phyloP scores from a whole-genome alignment of 2,797 vertebrate genomes.

The Gastrophryne carolinensis region DNA sequence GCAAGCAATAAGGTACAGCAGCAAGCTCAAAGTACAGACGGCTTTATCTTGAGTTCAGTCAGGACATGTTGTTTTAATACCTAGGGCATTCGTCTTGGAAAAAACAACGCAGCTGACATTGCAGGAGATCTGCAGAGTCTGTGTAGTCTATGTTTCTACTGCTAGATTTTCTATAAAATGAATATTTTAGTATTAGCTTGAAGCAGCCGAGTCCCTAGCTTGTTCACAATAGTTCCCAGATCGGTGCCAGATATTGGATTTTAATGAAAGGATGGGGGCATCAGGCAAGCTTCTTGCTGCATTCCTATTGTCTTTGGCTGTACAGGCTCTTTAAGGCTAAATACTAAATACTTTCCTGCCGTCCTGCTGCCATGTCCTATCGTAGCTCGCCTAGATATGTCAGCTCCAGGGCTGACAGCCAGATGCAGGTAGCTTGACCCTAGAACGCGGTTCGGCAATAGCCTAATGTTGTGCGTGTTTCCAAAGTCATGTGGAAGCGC shows the following conservation, averaged over 20 bases:
- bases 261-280: background rate
- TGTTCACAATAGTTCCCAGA: background rate
- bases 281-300: no score
- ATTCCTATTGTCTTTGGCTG: no score
- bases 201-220: background rate
- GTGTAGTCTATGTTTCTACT: conserved; percentile 8
- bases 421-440: no score
- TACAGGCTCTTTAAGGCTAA: no score
- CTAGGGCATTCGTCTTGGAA: background rate
- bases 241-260: background rate
- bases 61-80: conserved; percentile 29
- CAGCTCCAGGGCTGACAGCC: no score
- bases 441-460: no score
- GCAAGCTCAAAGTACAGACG: conserved; percentile 3
- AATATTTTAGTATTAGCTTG: conserved; percentile 28
- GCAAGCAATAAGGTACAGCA: conserved; percentile 17
- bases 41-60: conserved; percentile 24
- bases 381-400: no score
- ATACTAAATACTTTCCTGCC: no score
- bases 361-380: no score
- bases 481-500: no score
- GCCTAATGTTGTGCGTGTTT: no score
- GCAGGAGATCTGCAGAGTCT: conserved; percentile 32
- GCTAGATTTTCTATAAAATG: conserved; percentile 4
- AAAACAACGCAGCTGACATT: conserved; percentile 26